Conservation (phyloP, 2,797 vertebrate genomes). For the Mormyrus proboscirostris region DNA sequence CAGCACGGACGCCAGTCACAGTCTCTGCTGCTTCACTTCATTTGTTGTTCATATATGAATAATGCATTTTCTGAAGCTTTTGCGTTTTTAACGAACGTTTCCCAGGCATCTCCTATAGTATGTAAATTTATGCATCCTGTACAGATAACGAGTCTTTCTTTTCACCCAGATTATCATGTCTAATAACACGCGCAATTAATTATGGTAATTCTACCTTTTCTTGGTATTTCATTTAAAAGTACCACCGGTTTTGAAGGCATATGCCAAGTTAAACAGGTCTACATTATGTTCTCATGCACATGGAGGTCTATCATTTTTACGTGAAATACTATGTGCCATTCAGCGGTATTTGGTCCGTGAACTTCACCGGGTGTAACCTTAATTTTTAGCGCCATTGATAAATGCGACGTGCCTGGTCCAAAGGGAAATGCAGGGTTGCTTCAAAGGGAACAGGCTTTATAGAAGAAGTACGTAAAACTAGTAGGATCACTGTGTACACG, state of each 20-base stretch:
- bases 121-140: neutral
- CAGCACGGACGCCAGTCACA: neutral
- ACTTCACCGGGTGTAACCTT: neutral
- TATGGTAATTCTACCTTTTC: neutral
- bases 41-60: constrained; percentile 35
- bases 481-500: neutral
- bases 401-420: neutral
- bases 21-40: neutral
- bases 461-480: neutral
- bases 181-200: neutral
- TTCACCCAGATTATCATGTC: neutral
- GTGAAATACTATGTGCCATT: neutral
- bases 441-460: neutral
- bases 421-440: neutral
- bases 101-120: constrained; percentile 32
- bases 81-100: constrained; percentile 62
- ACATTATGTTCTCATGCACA: constrained; percentile 4
- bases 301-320: neutral
- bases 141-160: neutral
- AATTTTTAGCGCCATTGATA: neutral
- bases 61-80: constrained; percentile 59
- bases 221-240: neutral
- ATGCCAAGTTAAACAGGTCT: neutral
- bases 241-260: neutral
- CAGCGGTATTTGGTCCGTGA: neutral